Evolutionary conservation across 2,113 vertebrate genomes (phyloP).

Genomic region (Anarrhichthys ocellatus): DNA sequence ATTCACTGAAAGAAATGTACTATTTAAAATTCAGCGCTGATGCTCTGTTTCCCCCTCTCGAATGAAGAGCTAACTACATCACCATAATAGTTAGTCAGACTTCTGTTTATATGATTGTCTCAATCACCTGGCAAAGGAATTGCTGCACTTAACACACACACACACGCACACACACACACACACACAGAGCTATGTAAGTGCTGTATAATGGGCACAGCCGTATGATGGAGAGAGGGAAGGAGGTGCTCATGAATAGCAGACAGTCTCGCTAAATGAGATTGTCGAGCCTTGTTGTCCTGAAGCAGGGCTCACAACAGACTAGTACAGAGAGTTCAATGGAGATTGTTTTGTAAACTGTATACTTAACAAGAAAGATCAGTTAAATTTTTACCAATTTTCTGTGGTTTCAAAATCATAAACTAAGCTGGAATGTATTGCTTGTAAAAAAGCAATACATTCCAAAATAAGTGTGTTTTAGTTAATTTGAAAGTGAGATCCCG

Average conservation of each 20-base stretch:
- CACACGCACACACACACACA: conserved; percentile 33
- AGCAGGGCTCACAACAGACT: conserved; percentile 4
- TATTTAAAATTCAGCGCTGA: not conserved
- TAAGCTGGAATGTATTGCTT: not conserved
- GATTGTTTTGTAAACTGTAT: conserved; percentile 6
- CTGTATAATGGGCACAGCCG: conserved; percentile 56
- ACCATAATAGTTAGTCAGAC: conserved; percentile 47
- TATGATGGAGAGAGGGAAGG: conserved; percentile 66
- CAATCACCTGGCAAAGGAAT: conserved; percentile 29
- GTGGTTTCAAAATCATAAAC: not conserved
- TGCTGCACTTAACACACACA: conserved; percentile 45
- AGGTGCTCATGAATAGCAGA: conserved; percentile 64
- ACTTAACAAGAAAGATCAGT: not conserved
- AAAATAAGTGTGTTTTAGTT: not conserved
- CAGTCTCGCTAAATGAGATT: conserved; percentile 61
- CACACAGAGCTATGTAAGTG: conserved; percentile 52
- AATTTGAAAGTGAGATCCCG: not conserved
- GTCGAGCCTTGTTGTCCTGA: conserved; percentile 20
- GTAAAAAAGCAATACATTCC: not conserved
- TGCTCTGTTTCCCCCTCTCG: not conserved
- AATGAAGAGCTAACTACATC: conserved; percentile 39
- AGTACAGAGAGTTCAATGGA: not conserved
- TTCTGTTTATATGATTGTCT: conserved; percentile 43
- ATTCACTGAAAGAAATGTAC: not conserved
- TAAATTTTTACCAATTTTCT: not conserved